Evolutionary conservation across 2,888 invertebrate genomes (phyloP), one percentile per base, ranked within the genome.

Genomic region (Bugula neritina): DNA sequence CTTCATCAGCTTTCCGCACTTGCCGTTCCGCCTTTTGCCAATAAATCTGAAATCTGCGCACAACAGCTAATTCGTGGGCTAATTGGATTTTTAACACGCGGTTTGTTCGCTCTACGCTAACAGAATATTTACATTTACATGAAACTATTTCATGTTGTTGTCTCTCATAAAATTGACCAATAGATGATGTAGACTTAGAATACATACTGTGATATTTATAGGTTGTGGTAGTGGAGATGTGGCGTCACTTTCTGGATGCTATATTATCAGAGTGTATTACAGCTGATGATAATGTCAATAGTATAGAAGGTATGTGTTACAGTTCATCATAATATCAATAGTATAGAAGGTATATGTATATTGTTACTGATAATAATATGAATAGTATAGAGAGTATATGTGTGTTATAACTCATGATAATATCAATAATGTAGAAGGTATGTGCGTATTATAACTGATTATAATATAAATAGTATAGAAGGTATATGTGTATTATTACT

Each of bases 211-310:
- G 5, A 43, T 43, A 43, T 17, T 43, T 63, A 27, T 5, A 63
- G 63, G 63, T 63, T 2, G 63, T 63, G 21, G 63, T 63, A 17
- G 63, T 63, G 10, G 63, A 63, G 5, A 63, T 63, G 63, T 63
- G 63, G 63, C 27, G 27, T 10, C 63, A 63, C 63, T 63, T 63
- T 31, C 34, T 63, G 5, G 27, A 34, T n/a, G 27, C 63, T 34
- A 63, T 63, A 27, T 31, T 63, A 27, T 63, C 63, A 5, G 63
- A 63, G 31, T 63, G 63, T 63, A 27, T 63, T n/a, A 63, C 63
- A 29, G 63, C 63, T 13, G 63, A 63, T 31, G 31, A 63, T n/a
- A 43, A 43, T 43, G 63, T 25, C 31, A 34, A 3, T 5, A 63
- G 27, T 21, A 63, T 63, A 13, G 63, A 63, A 25, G 63, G 63